Percentiles rank a stretch among this genome's conserved stretches.
phyloP scores from a whole-genome alignment of 2,113 vertebrate species.

The Nettapus auritus region DNA sequence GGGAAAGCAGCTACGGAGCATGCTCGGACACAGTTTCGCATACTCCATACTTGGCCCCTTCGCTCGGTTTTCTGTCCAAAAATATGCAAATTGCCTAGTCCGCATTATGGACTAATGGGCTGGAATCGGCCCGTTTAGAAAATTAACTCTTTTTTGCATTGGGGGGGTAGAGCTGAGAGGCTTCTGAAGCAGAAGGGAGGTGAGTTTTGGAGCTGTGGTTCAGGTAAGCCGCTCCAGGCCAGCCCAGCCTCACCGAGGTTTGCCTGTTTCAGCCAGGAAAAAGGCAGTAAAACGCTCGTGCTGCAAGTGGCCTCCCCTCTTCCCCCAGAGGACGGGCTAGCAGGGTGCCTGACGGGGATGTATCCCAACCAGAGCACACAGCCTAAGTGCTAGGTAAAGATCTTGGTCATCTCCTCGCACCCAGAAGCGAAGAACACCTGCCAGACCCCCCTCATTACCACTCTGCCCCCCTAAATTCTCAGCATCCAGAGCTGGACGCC shows the following conservation, averaged over 20 bases:
- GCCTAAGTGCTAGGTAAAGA: background rate
- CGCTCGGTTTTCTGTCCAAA: constrained; percentile 64
- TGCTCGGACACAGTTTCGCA: constrained; percentile 61
- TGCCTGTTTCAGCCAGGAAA: background rate
- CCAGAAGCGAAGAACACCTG: background rate
- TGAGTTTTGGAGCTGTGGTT: background rate
- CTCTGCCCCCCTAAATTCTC: background rate
- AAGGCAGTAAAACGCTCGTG: accelerated
- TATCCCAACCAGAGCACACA: background rate
- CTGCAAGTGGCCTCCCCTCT: background rate
- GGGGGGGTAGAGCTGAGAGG: background rate
- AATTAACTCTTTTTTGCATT: constrained; percentile 59
- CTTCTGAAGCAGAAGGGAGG: background rate
- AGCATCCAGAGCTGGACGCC: background rate
- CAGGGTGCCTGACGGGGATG: background rate
- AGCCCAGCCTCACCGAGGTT: background rate
- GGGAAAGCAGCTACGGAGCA: constrained; percentile 56
- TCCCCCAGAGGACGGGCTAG: background rate
- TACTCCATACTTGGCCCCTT: constrained; percentile 65
- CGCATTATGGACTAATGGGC: constrained; percentile 67
- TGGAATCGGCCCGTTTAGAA: constrained; percentile 51
- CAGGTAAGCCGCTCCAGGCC: background rate
- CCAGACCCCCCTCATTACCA: background rate
- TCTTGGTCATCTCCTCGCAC: background rate
- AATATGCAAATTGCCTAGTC: constrained; percentile 73